A percentile compares a stretch with the other conserved stretches of the same genome.
Evolutionary conservation across 2,888 invertebrate genomes (phyloP).

Genomic region (Melanostoma scalare): DNA sequence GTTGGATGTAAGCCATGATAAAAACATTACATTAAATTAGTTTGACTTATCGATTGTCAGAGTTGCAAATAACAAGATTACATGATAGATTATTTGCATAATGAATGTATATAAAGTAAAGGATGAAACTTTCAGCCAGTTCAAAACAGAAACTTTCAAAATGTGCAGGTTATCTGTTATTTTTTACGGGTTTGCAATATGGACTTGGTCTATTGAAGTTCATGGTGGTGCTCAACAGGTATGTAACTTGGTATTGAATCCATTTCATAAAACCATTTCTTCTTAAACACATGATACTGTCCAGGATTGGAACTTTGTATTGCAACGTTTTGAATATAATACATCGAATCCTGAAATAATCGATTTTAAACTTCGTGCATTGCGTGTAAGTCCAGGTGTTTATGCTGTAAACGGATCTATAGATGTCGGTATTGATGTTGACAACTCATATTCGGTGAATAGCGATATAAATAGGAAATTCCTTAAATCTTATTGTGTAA

Average conservation of each 20-base stretch:
- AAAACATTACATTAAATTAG: too few species aligned
- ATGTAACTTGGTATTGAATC: too few species aligned
- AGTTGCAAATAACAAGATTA: too few species aligned
- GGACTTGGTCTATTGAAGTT: slow-evolving; percentile 11
- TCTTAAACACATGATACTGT: too few species aligned
- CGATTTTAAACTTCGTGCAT: not conserved
- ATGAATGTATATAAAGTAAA: too few species aligned
- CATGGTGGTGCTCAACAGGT: slow-evolving; percentile 1
- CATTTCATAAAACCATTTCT: not conserved
- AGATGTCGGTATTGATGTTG: not conserved
- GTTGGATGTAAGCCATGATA: too few species aligned
- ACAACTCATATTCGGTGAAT: slow-evolving; percentile 15
- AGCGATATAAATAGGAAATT: not conserved
- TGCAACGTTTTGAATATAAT: slow-evolving; percentile 30
- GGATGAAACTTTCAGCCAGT: too few species aligned
- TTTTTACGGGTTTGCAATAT: slow-evolving; percentile 8
- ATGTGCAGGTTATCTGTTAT: slow-evolving; percentile 8
- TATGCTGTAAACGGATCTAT: slow-evolving; percentile 27
- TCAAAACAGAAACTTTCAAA: slow-evolving; percentile 11
- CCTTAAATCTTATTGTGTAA: not conserved
- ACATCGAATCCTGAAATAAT: slow-evolving; percentile 1
- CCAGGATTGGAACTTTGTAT: slow-evolving; percentile 19
- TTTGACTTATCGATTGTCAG: too few species aligned
- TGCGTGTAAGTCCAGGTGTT: slow-evolving; percentile 19
- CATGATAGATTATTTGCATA: too few species aligned